A percentile compares a stretch with the other conserved stretches of the same genome.
Evolutionary conservation across 2,113 vertebrate species (phyloP).

Genomic region (Danionella cerebrum): DNA sequence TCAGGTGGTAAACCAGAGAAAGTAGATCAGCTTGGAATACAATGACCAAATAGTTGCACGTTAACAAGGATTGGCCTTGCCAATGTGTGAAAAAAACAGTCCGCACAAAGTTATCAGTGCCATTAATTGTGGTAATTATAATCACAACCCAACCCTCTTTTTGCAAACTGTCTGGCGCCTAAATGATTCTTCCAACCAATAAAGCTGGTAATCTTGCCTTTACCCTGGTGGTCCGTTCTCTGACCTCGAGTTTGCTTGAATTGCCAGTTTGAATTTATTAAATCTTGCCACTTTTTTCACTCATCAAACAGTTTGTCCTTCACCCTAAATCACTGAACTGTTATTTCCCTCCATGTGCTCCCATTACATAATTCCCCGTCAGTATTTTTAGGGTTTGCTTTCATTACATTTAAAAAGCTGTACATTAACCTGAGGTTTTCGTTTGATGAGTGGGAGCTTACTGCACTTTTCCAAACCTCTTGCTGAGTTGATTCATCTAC

Average conservation of each 20-base stretch:
- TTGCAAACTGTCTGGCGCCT: constrained; percentile 36
- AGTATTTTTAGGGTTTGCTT: constrained; percentile 21
- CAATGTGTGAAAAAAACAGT: too few relatives aligned
- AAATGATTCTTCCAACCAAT: constrained; percentile 28
- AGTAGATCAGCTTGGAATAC: too few relatives aligned
- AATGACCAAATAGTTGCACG: too few relatives aligned
- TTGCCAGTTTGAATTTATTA: constrained; percentile 5
- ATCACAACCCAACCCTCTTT: constrained; percentile 5
- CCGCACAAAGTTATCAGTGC: background rate
- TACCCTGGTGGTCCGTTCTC: constrained; percentile 32
- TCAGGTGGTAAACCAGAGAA: too few relatives aligned
- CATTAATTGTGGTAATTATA: constrained; percentile 24
- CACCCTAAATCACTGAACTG: background rate
- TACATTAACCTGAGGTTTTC: constrained; percentile 23
- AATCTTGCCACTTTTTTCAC: background rate
- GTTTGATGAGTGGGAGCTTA: constrained; percentile 20
- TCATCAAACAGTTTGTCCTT: background rate
- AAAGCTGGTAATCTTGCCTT: constrained; percentile 26
- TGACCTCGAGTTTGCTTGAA: background rate
- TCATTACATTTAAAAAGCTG: constrained; percentile 19
- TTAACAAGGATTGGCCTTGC: too few relatives aligned
- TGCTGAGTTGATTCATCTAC: constrained; percentile 34
- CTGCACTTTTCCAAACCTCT: constrained; percentile 37
- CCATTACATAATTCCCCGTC: constrained; percentile 2
- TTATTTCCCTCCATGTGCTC: background rate